phyloP scores from a whole-genome alignment of 2,888 invertebrate genomes.

The Drosophila nr. fundita region DNA sequence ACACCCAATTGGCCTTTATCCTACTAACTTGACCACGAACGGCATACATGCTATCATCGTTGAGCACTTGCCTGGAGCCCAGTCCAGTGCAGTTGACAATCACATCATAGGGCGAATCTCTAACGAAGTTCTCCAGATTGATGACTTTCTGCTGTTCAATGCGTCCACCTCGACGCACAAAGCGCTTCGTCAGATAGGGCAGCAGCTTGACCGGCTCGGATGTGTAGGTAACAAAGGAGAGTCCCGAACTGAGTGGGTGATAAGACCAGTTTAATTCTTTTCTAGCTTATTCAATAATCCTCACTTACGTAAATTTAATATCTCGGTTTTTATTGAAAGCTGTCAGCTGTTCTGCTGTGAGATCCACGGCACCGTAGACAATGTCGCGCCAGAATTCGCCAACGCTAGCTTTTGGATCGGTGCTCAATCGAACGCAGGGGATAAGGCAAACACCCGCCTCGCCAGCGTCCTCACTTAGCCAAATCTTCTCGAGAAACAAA shows the following conservation, averaged over 20 bases:
- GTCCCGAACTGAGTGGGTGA: slow-evolving; percentile 86
- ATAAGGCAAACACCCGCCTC: slow-evolving; percentile 86
- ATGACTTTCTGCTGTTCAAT: slow-evolving; percentile 86
- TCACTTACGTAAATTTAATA: slow-evolving; percentile 58
- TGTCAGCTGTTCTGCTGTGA: slow-evolving; percentile 74
- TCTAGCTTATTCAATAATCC: not conserved
- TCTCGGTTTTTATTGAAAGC: slow-evolving; percentile 80
- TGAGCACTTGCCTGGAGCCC: slow-evolving; percentile 87
- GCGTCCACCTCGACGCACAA: slow-evolving; percentile 87
- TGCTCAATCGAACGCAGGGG: slow-evolving; percentile 84
- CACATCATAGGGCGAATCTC: slow-evolving; percentile 86
- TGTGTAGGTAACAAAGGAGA: slow-evolving; percentile 88
- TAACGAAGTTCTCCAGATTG: slow-evolving; percentile 85
- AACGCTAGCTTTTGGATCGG: slow-evolving; percentile 67
- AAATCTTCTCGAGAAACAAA: slow-evolving; percentile 87
- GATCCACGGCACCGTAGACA: slow-evolving; percentile 63
- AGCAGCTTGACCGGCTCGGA: slow-evolving; percentile 89
- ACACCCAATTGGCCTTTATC: slow-evolving; percentile 90
- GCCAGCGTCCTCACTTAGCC: slow-evolving; percentile 86
- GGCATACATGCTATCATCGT: slow-evolving; percentile 88
- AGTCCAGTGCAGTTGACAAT: slow-evolving; percentile 92
- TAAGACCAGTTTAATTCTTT: not conserved
- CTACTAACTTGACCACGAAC: slow-evolving; percentile 91
- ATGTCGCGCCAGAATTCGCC: slow-evolving; percentile 76
- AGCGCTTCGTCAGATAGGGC: slow-evolving; percentile 88